These are phyloP conservation scores for Ancistrus triradiatus DNA, from an alignment of 2,113 vertebrate species.

Conservation along the genomic window DNA sequence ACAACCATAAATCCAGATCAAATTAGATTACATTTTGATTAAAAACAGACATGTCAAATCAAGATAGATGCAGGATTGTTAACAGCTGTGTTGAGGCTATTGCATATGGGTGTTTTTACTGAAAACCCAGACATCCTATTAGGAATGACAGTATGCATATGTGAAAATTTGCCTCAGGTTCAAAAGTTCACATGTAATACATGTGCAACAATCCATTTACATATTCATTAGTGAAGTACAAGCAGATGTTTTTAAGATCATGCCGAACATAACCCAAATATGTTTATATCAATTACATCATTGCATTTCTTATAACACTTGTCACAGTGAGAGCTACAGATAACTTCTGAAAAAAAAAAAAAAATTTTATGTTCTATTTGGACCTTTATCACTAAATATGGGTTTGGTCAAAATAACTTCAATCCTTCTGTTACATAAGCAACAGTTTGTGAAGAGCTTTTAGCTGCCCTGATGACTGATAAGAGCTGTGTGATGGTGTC, in stretches of 20 bases:
- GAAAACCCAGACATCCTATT: slow-evolving; percentile 31
- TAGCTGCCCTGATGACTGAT: background rate
- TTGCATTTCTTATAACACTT: too few species aligned
- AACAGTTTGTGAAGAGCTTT: slow-evolving; percentile 15
- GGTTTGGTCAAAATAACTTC: slow-evolving; percentile 23
- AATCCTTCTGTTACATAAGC: slow-evolving; percentile 5
- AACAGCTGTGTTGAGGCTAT: slow-evolving; percentile 38
- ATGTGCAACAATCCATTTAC: slow-evolving; percentile 36
- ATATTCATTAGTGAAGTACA: slow-evolving; percentile 20
- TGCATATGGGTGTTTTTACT: slow-evolving; percentile 34
- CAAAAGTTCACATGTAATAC: slow-evolving; percentile 32
- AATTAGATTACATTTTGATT: slow-evolving; percentile 2
- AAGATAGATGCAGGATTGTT: slow-evolving; percentile 40
- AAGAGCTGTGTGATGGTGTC: slow-evolving; percentile 17
- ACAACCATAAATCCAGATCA: background rate
- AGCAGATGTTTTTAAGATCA: too few species aligned
- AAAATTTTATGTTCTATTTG: too few species aligned
- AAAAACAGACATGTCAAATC: too few species aligned
- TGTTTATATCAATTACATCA: too few species aligned
- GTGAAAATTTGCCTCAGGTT: slow-evolving; percentile 36
- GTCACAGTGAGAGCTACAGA: too few species aligned
- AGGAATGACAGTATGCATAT: slow-evolving; percentile 39
- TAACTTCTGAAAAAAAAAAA: too few species aligned
- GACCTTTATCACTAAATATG: too few species aligned
- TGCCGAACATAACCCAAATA: slow-evolving; percentile 6